A percentile compares a stretch with the other conserved stretches of the same genome.
phyloP scores from a whole-genome alignment of 2,888 invertebrate species.

The Drosophila lacicola region DNA sequence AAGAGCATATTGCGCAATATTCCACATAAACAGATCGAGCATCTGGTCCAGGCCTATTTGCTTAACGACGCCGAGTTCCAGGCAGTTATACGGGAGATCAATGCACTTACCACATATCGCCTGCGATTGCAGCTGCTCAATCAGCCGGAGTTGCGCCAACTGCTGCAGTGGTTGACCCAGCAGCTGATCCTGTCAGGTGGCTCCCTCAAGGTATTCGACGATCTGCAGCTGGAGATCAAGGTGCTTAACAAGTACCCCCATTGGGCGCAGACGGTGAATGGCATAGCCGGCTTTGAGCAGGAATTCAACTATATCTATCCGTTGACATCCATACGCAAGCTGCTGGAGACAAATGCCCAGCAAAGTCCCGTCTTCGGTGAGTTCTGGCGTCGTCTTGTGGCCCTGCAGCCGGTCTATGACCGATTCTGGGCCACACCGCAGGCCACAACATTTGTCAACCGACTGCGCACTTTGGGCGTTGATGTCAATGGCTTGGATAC shows the following conservation, averaged over 20 bases:
- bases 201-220: slow-evolving; percentile 70
- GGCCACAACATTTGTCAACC: slow-evolving; percentile 24
- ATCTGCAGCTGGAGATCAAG: slow-evolving; percentile 70
- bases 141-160: slow-evolving; percentile 77
- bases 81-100: slow-evolving; percentile 73
- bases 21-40: slow-evolving; percentile 62
- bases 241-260: slow-evolving; percentile 72
- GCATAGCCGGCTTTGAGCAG: slow-evolving; percentile 76
- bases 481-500: slow-evolving; percentile 46
- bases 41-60: slow-evolving; percentile 72
- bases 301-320: slow-evolving; percentile 74
- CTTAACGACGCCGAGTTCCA: slow-evolving; percentile 81
- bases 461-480: slow-evolving; percentile 49
- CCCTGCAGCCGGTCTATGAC: slow-evolving; percentile 76
- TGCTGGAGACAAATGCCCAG: slow-evolving; percentile 69
- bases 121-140: slow-evolving; percentile 65
- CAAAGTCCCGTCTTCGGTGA: slow-evolving; percentile 71
- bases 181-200: slow-evolving; percentile 68
- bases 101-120: slow-evolving; percentile 60
- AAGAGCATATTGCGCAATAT: slow-evolving; percentile 55
- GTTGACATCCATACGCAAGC: slow-evolving; percentile 53
- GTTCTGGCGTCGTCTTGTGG: slow-evolving; percentile 69
- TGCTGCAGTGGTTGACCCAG: slow-evolving; percentile 69
- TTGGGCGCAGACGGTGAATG: slow-evolving; percentile 66
- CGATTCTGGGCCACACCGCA: slow-evolving; percentile 51